A percentile compares a stretch with the other conserved stretches of the same genome.
Evolutionary conservation across 2,797 vertebrate genomes (phyloP).

Genomic region (Muscicapa comitata): DNA sequence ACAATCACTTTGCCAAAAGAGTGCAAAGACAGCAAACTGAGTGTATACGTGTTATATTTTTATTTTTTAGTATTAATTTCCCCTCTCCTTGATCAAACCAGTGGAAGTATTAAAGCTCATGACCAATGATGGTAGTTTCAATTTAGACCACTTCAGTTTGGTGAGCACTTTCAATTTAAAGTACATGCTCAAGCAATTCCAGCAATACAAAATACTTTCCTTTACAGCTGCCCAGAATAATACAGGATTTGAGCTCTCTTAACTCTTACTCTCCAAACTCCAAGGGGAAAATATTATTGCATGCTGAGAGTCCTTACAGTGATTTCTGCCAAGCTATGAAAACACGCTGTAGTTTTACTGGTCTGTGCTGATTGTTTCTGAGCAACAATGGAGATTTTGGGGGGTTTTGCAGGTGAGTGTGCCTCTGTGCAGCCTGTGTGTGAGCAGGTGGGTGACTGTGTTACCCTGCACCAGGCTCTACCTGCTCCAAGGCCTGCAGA

Average conservation of each 20-base stretch:
- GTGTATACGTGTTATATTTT: background rate
- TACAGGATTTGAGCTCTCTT: constrained; percentile 40
- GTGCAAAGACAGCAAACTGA: background rate
- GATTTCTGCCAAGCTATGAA: background rate
- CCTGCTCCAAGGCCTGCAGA: background rate
- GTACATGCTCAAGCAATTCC: constrained; percentile 5
- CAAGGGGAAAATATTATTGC: constrained; percentile 48
- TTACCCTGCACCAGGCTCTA: background rate
- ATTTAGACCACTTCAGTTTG: background rate
- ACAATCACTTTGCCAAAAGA: background rate
- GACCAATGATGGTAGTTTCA: background rate
- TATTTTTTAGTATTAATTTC: background rate
- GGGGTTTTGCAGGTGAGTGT: background rate
- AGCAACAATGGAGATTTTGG: background rate
- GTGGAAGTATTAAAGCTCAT: background rate
- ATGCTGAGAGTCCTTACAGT: background rate
- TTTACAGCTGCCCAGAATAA: constrained; percentile 39
- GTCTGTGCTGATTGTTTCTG: background rate
- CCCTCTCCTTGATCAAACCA: background rate
- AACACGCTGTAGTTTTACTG: background rate
- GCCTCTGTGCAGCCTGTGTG: background rate
- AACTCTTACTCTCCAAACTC: constrained; percentile 38
- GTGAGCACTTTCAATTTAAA: constrained; percentile 27
- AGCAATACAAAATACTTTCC: constrained; percentile 37
- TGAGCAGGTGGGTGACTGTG: rapidly evolving